Evolutionary conservation across 92 coral and sea anemone genomes (phyloP).

Genomic region (Paragorgia papillata): DNA sequence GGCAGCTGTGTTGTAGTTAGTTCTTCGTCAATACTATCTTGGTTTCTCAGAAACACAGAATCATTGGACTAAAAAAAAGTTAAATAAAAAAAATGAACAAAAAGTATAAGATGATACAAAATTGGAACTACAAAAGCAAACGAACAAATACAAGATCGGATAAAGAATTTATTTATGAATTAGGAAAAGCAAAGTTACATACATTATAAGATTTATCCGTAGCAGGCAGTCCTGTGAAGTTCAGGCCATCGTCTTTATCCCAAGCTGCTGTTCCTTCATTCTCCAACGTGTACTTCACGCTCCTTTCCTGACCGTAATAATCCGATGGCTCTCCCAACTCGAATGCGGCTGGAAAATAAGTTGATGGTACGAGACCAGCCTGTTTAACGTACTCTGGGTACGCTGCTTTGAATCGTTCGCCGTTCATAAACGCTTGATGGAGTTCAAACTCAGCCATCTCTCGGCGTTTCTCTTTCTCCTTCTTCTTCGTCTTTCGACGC

Average conservation of each 20-base stretch:
- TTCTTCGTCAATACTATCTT: too few species aligned
- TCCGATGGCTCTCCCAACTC: not conserved
- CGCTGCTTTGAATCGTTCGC: not conserved
- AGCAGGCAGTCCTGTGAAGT: not conserved
- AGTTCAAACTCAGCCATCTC: not conserved
- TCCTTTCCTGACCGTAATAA: too few species aligned
- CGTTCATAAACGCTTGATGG: not conserved
- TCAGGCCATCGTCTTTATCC: not conserved
- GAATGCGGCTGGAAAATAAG: not conserved
- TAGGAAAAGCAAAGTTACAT: not conserved
- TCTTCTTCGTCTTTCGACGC: slow-evolving; percentile 6
- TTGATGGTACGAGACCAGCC: not conserved
- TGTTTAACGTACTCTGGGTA: not conserved
- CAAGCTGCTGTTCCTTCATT: not conserved
- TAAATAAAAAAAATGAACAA: too few species aligned
- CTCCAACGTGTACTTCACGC: not conserved
- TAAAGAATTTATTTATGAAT: too few species aligned
- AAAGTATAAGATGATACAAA: too few species aligned
- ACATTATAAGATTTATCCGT: not conserved
- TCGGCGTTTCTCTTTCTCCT: not conserved
- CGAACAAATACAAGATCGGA: too few species aligned
- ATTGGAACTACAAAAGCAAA: too few species aligned
- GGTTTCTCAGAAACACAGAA: too few species aligned
- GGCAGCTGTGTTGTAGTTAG: too few species aligned
- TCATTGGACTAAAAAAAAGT: too few species aligned